Percentiles rank a stretch among this genome's conserved stretches.
Evolutionary conservation across 2,113 vertebrate species (phyloP).

Genomic region (Clarias gariepinus): DNA sequence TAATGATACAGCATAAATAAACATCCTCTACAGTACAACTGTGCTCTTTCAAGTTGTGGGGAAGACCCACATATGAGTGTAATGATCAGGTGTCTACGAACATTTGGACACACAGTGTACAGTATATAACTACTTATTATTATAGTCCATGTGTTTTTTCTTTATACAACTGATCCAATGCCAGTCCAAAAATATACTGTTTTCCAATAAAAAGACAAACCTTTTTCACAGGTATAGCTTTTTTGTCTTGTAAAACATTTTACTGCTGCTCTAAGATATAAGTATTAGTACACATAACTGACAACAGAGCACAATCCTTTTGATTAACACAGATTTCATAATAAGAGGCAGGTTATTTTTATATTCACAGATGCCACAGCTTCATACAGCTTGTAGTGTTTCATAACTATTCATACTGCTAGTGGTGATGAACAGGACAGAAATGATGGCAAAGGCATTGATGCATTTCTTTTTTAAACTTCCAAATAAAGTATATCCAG

Average conservation of each 20-base stretch:
- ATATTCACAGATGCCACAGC: background rate
- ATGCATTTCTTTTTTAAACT: background rate
- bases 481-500: background rate
- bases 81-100: background rate
- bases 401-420: background rate
- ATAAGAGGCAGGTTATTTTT: background rate
- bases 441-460: background rate
- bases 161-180: background rate
- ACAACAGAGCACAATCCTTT: background rate
- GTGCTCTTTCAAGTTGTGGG: background rate
- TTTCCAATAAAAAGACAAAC: background rate
- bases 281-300: background rate
- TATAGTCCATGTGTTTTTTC: background rate
- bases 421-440: background rate
- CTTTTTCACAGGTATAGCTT: background rate
- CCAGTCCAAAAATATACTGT: background rate
- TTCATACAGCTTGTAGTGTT: background rate
- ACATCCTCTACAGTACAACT: background rate
- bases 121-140: background rate
- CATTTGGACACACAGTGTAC: background rate
- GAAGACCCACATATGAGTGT: background rate
- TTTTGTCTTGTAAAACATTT: background rate
- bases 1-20: background rate
- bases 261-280: background rate
- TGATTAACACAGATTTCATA: background rate